phyloP scores from a whole-genome alignment of 1,140 invertebrate species.

The Atta cephalotes region DNA sequence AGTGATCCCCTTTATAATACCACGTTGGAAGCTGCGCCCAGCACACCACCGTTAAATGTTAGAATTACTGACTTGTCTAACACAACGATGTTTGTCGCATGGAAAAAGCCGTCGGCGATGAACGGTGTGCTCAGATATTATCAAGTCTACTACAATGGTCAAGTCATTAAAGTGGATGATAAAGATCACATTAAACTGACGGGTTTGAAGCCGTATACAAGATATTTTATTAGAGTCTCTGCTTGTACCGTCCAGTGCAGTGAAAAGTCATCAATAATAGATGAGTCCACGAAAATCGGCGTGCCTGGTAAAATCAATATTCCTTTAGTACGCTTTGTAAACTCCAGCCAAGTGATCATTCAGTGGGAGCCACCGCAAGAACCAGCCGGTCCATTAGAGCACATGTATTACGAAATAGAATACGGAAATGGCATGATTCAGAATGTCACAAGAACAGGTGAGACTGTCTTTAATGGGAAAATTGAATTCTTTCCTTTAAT shows the following conservation, averaged over 20 bases:
- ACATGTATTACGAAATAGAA: constrained; percentile 86
- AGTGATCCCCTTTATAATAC: constrained; percentile 90
- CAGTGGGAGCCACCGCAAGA: constrained; percentile 87
- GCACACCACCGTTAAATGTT: constrained; percentile 87
- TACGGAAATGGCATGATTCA: constrained; percentile 77
- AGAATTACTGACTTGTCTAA: constrained; percentile 89
- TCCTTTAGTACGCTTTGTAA: constrained; percentile 85
- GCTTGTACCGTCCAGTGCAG: constrained; percentile 92
- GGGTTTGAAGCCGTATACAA: constrained; percentile 82
- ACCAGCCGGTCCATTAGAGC: constrained; percentile 88
- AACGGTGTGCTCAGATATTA: constrained; percentile 93
- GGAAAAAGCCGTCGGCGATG: constrained; percentile 89
- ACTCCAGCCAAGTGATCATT: constrained; percentile 86
- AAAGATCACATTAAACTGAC: constrained; percentile 63
- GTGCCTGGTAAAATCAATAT: constrained; percentile 86
- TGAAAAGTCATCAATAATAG: constrained; percentile 82
- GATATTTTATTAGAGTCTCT: constrained; percentile 89
- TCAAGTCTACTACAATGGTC: constrained; percentile 86
- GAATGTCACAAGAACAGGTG: constrained; percentile 79
- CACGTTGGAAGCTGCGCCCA: constrained; percentile 91
- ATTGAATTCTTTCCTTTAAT: too few relatives aligned
- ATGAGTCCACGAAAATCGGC: constrained; percentile 88
- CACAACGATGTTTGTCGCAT: constrained; percentile 89
- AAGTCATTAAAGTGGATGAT: constrained; percentile 76
- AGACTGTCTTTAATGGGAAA: neutral